Evolutionary conservation across 23 tunicate species (phyloP).

Genomic region (Ciona savignyi): DNA sequence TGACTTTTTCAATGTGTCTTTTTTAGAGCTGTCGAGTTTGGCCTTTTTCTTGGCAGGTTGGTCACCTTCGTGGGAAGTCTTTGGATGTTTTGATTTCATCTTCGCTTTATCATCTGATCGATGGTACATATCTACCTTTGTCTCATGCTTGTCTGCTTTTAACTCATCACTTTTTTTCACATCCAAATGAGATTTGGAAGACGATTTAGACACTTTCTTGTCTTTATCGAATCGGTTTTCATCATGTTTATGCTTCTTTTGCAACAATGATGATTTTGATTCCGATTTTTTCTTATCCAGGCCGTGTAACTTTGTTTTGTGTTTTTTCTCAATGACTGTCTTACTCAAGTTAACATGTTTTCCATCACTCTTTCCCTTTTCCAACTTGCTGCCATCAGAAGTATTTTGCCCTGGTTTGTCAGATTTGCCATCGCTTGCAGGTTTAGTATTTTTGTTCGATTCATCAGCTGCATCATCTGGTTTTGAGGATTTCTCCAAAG

Average conservation of each 20-base stretch:
- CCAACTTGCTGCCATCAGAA: neutral
- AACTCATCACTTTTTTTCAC: neutral
- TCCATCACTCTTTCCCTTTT: neutral
- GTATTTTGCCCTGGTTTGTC: neutral
- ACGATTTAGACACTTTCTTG: neutral
- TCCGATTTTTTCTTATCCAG: neutral
- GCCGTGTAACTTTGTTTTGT: neutral
- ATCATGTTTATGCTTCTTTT: slow-evolving; percentile 3
- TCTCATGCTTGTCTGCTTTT: slow-evolving; percentile 3
- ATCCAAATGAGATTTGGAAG: neutral
- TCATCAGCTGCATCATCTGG: neutral
- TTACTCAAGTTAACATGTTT: neutral
- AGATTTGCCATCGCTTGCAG: neutral
- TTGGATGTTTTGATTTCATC: slow-evolving; percentile 8
- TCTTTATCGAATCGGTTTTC: slow-evolving; percentile 3
- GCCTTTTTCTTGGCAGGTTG: slow-evolving; percentile 28
- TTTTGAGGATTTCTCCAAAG: neutral
- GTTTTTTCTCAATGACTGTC: neutral
- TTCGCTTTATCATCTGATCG: neutral
- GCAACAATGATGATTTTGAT: neutral
- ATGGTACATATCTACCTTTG: neutral
- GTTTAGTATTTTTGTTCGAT: neutral
- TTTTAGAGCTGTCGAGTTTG: neutral
- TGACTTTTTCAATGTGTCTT: slow-evolving; percentile 7
- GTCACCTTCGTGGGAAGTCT: neutral